Conservation (phyloP, 2,888 invertebrate species). For the Loripinus fragilis region DNA sequence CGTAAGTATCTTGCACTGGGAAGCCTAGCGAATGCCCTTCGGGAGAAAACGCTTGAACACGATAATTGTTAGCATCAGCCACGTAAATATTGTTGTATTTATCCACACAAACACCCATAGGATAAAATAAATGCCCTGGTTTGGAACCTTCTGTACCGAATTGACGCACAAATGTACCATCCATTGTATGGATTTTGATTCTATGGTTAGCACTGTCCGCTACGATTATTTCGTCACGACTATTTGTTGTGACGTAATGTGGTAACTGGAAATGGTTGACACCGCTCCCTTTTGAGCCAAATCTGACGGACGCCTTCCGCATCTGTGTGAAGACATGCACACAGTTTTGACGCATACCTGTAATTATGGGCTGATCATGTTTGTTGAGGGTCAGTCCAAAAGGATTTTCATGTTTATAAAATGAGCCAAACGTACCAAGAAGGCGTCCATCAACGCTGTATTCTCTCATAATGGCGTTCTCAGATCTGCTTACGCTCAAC, state of each 20-base stretch:
- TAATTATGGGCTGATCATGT: conserved; percentile 63
- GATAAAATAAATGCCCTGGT: conserved; percentile 71
- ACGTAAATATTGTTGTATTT: conserved; percentile 73
- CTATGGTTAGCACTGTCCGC: conserved; percentile 74
- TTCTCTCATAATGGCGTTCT: conserved; percentile 61
- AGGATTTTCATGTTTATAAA: conserved; percentile 70
- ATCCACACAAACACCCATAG: conserved; percentile 75
- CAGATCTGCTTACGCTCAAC: conserved; percentile 63
- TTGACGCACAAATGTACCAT: conserved; percentile 63
- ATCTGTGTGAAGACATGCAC: conserved; percentile 67
- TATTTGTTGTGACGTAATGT: conserved; percentile 67
- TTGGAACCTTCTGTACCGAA: conserved; percentile 69
- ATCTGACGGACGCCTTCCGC: conserved; percentile 66
- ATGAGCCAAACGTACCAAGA: conserved; percentile 60
- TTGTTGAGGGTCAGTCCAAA: conserved; percentile 66
- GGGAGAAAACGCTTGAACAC: conserved; percentile 73
- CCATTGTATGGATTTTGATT: conserved; percentile 69
- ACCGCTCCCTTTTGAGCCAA: conserved; percentile 70
- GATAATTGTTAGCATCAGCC: conserved; percentile 75
- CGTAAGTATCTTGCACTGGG: conserved; percentile 67
- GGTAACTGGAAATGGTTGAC: conserved; percentile 67
- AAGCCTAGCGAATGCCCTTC: conserved; percentile 64
- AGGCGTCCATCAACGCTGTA: conserved; percentile 64
- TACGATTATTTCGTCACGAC: conserved; percentile 69
- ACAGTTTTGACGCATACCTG: conserved; percentile 68